Evolutionary conservation across 2,113 vertebrate genomes (phyloP).

Genomic region (human): GRCh38 chr14:74566001-74566500

Average conservation of each 20-base stretch:
- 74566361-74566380: no score
- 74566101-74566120: slow-evolving; percentile 50
- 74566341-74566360: neutral
- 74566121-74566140: slow-evolving; percentile 60
- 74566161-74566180: neutral
- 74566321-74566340: neutral
- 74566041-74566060: fast-evolving
- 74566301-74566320: neutral
- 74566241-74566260: neutral
- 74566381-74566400: neutral
- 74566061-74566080: neutral
- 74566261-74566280: fast-evolving
- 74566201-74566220: neutral
- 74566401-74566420: no score
- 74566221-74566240: neutral
- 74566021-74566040: neutral
- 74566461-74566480: neutral
- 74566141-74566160: slow-evolving; percentile 14
- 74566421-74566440: neutral
- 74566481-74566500: slow-evolving; percentile 51
- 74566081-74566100: no score
- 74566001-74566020: neutral
- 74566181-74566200: slow-evolving; percentile 13
- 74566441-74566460: neutral
- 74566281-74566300: neutral